A percentile compares a stretch with the other conserved stretches of the same genome.
phyloP scores from a whole-genome alignment of 2,797 vertebrate species.

The Acrossocheilus wenchowensis region DNA sequence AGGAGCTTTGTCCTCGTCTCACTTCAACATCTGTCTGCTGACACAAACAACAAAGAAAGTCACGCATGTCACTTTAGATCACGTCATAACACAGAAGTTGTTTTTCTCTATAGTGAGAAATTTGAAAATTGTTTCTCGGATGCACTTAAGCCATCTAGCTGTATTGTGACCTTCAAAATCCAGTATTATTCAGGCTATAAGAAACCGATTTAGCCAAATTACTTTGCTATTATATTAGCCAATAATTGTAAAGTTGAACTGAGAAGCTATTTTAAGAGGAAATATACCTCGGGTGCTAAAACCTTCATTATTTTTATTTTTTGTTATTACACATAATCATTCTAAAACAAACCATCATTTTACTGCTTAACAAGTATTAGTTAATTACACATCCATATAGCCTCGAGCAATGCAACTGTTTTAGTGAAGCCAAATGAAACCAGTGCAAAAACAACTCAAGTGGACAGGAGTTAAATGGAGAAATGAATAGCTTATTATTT shows the following conservation, averaged over 20 bases:
- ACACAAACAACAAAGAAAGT: slow-evolving; percentile 55
- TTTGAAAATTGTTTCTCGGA: slow-evolving; percentile 12
- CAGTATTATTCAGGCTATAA: neutral
- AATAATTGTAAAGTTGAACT: neutral
- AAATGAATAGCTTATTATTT: slow-evolving; percentile 36
- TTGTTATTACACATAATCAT: slow-evolving; percentile 47
- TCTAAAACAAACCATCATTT: slow-evolving; percentile 43
- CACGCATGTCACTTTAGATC: slow-evolving; percentile 49
- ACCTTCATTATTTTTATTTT: slow-evolving; percentile 49
- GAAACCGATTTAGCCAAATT: slow-evolving; percentile 22
- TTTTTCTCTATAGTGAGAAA: slow-evolving; percentile 1
- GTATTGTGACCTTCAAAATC: slow-evolving; percentile 22
- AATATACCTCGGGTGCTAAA: slow-evolving; percentile 30
- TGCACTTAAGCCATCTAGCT: neutral
- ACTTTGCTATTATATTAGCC: neutral
- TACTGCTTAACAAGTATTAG: slow-evolving; percentile 40
- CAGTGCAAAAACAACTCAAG: slow-evolving; percentile 15
- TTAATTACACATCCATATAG: slow-evolving; percentile 49
- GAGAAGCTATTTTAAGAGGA: neutral
- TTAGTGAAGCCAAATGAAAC: slow-evolving; percentile 45
- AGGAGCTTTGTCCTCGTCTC: slow-evolving; percentile 59
- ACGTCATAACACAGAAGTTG: slow-evolving; percentile 43
- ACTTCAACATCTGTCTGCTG: slow-evolving; percentile 61
- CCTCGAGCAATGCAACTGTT: slow-evolving; percentile 27
- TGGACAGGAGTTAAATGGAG: slow-evolving; percentile 30